Conservation (phyloP, 1,140 invertebrate genomes). For the Cyclina sinensis region DNA sequence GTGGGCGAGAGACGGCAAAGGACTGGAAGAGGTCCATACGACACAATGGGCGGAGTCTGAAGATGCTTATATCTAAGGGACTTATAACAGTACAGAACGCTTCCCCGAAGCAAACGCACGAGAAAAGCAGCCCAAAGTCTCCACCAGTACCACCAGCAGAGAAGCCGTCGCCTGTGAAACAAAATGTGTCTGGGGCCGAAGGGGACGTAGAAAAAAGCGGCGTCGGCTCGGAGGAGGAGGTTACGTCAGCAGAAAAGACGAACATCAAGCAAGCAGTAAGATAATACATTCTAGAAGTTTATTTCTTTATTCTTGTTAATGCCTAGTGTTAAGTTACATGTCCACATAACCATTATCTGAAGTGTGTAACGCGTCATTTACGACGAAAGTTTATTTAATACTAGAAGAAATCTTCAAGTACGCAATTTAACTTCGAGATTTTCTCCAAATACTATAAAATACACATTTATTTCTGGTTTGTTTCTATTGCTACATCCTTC, state of each 20-base stretch:
- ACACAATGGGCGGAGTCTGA: constrained; percentile 87
- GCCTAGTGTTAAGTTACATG: too few species aligned
- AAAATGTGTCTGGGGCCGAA: not conserved
- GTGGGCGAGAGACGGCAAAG: constrained; percentile 88
- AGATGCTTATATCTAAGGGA: constrained; percentile 87
- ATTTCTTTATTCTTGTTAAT: too few species aligned
- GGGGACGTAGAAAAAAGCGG: not conserved
- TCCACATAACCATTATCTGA: too few species aligned
- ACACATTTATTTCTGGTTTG: too few species aligned
- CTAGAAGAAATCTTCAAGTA: too few species aligned
- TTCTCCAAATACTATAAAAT: too few species aligned
- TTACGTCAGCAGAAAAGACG: constrained; percentile 8
- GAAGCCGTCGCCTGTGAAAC: not conserved
- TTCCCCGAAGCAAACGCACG: constrained; percentile 24
- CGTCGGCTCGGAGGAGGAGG: constrained; percentile 14
- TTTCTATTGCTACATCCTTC: too few species aligned
- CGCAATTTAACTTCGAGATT: too few species aligned
- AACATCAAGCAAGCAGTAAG: not conserved
- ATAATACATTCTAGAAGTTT: too few species aligned
- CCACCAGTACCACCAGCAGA: not conserved
- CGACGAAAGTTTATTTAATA: too few species aligned
- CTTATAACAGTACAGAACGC: constrained; percentile 85
- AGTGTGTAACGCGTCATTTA: too few species aligned
- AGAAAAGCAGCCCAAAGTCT: not conserved
- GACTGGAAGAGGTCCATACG: constrained; percentile 88